These are phyloP conservation scores for Hiodon tergisus DNA, from an alignment of 2,113 vertebrate genomes.

Conservation along the genomic window DNA sequence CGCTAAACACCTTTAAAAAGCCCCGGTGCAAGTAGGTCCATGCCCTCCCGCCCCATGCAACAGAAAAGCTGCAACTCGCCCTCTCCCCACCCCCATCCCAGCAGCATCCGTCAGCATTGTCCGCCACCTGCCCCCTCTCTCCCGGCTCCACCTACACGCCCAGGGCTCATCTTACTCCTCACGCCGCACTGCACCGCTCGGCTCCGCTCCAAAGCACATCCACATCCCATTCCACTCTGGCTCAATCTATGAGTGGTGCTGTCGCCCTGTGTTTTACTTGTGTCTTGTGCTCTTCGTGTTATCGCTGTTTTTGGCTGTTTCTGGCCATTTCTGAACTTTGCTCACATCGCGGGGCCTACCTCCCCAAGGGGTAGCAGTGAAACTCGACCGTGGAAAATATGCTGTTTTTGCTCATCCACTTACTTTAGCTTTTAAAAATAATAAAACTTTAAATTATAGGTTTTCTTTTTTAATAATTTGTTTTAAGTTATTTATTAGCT, in stretches of 20 bases:
- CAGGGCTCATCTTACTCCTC: conserved; percentile 21
- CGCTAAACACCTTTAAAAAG: conserved; percentile 99
- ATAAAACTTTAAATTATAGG: no score
- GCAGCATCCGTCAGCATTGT: conserved; percentile 32
- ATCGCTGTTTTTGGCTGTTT: not conserved
- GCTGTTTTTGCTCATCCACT: no score
- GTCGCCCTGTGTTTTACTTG: conserved; percentile 18
- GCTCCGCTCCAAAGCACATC: conserved; percentile 33
- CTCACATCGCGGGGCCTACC: no score
- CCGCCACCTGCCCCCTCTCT: conserved; percentile 34
- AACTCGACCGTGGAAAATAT: not conserved
- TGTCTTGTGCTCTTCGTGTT: not conserved
- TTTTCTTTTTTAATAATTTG: no score
- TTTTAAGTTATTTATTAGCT: no score
- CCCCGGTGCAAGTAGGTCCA: conserved; percentile 99
- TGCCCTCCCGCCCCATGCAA: conserved; percentile 33
- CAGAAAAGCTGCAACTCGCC: conserved; percentile 39
- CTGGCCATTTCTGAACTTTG: no score
- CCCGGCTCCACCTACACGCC: conserved; percentile 37
- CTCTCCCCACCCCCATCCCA: conserved; percentile 30
- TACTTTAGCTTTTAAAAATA: no score
- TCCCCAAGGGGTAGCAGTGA: not conserved
- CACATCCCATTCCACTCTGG: conserved; percentile 44
- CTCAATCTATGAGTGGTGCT: no score
- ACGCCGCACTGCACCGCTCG: not conserved